Conservation (phyloP, 2,113 vertebrate genomes). For the Columbina picui region DNA sequence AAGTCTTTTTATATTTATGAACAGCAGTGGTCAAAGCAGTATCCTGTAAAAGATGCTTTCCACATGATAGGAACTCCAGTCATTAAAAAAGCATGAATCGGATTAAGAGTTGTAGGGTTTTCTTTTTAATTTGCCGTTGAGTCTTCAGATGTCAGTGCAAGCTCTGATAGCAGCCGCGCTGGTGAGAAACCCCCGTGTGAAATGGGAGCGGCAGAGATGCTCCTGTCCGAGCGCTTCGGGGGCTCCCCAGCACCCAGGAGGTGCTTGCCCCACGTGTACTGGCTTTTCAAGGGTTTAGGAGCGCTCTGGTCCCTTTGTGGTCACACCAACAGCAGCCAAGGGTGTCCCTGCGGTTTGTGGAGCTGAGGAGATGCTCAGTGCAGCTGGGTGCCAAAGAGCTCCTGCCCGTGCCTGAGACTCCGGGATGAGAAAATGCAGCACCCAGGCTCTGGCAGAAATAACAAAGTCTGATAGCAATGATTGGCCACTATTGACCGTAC, state of each 20-base stretch:
- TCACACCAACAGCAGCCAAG: background rate
- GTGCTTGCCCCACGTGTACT: background rate
- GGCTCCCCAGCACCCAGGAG: background rate
- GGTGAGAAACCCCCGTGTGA: fast-evolving
- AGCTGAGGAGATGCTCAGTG: background rate
- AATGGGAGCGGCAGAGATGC: background rate
- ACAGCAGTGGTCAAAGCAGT: conserved; percentile 26
- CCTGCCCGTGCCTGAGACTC: background rate
- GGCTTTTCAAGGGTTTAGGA: background rate
- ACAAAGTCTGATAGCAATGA: fast-evolving
- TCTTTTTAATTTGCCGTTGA: conserved; percentile 30
- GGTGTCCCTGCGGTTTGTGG: background rate
- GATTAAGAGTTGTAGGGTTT: background rate
- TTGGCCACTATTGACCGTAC: background rate
- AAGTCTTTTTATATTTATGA: conserved; percentile 11
- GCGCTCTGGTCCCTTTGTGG: background rate
- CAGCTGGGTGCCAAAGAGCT: background rate
- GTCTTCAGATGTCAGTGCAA: conserved; percentile 8
- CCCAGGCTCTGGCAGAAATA: background rate
- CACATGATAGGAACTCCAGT: background rate
- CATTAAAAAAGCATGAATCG: conserved; percentile 48
- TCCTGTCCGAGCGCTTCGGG: background rate
- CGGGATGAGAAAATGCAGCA: background rate
- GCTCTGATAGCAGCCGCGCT: conserved; percentile 8
- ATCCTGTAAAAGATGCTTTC: conserved; percentile 15